These are phyloP conservation scores for Lordiphosa stackelbergi DNA, from an alignment of 1,140 invertebrate genomes.

Conservation along the genomic window DNA sequence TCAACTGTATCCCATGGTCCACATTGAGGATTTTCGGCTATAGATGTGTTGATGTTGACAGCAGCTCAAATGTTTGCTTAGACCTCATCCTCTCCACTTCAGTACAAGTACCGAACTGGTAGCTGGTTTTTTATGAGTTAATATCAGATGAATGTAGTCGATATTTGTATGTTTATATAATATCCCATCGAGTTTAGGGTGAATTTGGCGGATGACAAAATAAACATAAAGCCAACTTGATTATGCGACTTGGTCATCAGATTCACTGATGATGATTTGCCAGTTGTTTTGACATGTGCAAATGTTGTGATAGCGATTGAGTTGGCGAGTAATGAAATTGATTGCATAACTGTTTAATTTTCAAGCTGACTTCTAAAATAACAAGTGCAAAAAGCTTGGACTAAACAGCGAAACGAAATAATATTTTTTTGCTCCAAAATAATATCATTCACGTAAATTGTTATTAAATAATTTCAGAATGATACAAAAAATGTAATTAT, in stretches of 20 bases:
- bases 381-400: too few species aligned
- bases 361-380: too few species aligned
- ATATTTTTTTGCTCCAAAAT: too few species aligned
- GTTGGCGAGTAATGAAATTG: too few species aligned
- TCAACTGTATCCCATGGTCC: conserved; percentile 58
- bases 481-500: too few species aligned
- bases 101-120: conserved; percentile 4
- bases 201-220: conserved; percentile 2
- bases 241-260: conserved; percentile 3
- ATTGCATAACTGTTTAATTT: too few species aligned
- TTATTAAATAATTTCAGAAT: too few species aligned
- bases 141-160: conserved; percentile 7
- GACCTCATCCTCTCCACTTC: conserved; percentile 1
- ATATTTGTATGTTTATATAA: conserved; percentile 11
- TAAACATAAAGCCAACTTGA: neutral
- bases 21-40: conserved; percentile 39
- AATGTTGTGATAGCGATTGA: too few species aligned
- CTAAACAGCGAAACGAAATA: too few species aligned
- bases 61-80: conserved; percentile 61
- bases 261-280: conserved; percentile 1
- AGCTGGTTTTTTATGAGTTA: conserved; percentile 2
- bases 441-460: too few species aligned
- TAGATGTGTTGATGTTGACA: conserved; percentile 51
- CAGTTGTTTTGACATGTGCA: neutral
- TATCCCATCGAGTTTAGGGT: conserved; percentile 2